phyloP scores from a whole-genome alignment of 2,113 vertebrate genomes.

The human (Homo sapiens) region DNA sequence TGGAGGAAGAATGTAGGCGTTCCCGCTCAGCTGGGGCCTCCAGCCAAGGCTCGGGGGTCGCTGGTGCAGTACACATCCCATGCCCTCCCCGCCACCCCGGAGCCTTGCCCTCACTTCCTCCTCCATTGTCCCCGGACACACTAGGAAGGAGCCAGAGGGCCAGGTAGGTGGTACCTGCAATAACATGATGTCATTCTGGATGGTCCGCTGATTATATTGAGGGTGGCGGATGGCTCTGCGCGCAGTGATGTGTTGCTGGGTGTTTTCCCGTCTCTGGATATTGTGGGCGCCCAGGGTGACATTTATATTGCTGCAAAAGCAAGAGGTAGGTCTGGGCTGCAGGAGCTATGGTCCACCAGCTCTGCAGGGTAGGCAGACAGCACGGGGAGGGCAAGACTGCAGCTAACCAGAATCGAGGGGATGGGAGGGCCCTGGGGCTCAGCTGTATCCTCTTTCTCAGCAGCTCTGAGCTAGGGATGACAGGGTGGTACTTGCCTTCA shows the following conservation, averaged over 20 bases:
- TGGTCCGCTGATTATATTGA: rapidly evolving
- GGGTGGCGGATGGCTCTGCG: conserved; percentile 51
- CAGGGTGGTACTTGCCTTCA: neutral
- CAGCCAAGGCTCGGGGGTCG: neutral
- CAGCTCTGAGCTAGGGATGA: neutral
- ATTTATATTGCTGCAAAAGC: conserved; percentile 22
- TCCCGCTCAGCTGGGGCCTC: neutral
- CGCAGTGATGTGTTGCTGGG: neutral
- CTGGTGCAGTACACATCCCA: rapidly evolving
- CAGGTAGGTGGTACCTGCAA: conserved; percentile 38
- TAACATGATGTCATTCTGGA: conserved; percentile 68
- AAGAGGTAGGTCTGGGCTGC: neutral
- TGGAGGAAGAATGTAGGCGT: neutral
- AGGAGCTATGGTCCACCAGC: neutral
- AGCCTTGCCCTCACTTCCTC: neutral
- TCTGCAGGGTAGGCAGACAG: neutral
- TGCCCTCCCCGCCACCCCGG: neutral
- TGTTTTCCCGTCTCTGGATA: neutral
- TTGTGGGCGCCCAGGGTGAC: conserved; percentile 65
- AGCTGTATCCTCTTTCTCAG: neutral
- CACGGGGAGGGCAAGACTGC: neutral
- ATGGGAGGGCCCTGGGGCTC: neutral
- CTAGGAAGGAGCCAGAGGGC: neutral
- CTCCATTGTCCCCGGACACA: neutral
- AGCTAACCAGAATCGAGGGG: neutral